A percentile compares a stretch with the other conserved stretches of the same genome.
phyloP scores from a whole-genome alignment of 2,888 invertebrate genomes.

The Luffia ferchaultella region DNA sequence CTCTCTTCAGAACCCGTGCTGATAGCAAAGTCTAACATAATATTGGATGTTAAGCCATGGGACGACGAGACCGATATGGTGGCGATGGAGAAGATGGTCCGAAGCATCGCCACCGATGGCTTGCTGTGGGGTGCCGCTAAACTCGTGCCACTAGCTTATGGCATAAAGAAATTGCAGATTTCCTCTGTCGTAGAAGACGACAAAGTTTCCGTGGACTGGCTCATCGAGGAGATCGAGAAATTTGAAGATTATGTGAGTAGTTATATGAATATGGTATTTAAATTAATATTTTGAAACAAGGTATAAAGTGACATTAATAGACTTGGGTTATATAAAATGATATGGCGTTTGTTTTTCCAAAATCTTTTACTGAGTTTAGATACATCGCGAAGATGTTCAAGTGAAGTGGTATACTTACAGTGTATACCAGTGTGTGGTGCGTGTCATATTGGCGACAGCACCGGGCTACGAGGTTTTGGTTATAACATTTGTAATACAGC shows the following conservation, averaged over 20 bases:
- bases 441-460: too few species aligned
- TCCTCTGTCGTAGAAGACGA: slow-evolving; percentile 95
- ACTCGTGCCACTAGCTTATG: slow-evolving; percentile 90
- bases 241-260: slow-evolving; percentile 80
- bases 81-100: slow-evolving; percentile 80
- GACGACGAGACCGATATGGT: slow-evolving; percentile 95
- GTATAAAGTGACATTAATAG: not conserved
- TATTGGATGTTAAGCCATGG: slow-evolving; percentile 94
- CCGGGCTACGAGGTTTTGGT: too few species aligned
- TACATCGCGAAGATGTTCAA: too few species aligned
- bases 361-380: too few species aligned
- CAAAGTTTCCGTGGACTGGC: slow-evolving; percentile 89
- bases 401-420: too few species aligned
- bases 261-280: not conserved
- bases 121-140: slow-evolving; percentile 94
- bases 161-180: slow-evolving; percentile 92
- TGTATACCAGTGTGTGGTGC: too few species aligned
- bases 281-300: not conserved
- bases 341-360: not conserved
- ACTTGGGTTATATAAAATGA: not conserved
- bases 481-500: too few species aligned
- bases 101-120: slow-evolving; percentile 83
- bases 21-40: slow-evolving; percentile 94
- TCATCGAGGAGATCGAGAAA: slow-evolving; percentile 86
- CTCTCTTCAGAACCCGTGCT: slow-evolving; percentile 75